Evolutionary conservation across 2,113 vertebrate genomes (phyloP).

Genomic region (Semnornis frantzii): DNA sequence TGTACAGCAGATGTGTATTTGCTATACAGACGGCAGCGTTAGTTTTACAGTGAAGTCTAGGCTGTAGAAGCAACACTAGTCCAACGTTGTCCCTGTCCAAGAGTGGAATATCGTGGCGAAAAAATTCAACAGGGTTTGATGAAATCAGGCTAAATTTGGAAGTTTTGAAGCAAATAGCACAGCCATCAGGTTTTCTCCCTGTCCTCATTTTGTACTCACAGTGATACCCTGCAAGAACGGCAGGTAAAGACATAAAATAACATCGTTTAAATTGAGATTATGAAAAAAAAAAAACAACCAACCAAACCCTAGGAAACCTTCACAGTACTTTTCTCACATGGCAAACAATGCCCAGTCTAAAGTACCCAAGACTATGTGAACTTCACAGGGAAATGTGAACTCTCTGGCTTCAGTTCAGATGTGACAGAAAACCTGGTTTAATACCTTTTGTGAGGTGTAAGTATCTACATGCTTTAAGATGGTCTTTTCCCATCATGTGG

Average conservation of each 20-base stretch:
- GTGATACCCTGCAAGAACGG: conserved; percentile 84
- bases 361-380: background rate
- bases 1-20: conserved; percentile 96
- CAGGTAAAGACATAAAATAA: background rate
- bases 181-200: conserved; percentile 91
- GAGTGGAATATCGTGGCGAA: conserved; percentile 83
- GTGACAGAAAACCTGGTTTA: background rate
- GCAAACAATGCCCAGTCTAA: background rate
- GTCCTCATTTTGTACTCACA: conserved; percentile 96
- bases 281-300: background rate
- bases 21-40: conserved; percentile 82
- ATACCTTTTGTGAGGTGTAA: background rate
- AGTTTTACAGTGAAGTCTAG: conserved; percentile 57
- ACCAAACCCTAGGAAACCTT: background rate
- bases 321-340: background rate
- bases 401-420: background rate
- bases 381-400: background rate
- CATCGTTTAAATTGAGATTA: background rate
- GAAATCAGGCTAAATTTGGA: conserved; percentile 88
- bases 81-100: conserved; percentile 97
- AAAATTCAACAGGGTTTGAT: conserved; percentile 89
- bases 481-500: background rate
- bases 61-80: conserved; percentile 85
- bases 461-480: background rate
- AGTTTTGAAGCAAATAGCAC: conserved; percentile 88